Conservation (phyloP, 2,113 vertebrate species). For the Prietella phreatophila region DNA sequence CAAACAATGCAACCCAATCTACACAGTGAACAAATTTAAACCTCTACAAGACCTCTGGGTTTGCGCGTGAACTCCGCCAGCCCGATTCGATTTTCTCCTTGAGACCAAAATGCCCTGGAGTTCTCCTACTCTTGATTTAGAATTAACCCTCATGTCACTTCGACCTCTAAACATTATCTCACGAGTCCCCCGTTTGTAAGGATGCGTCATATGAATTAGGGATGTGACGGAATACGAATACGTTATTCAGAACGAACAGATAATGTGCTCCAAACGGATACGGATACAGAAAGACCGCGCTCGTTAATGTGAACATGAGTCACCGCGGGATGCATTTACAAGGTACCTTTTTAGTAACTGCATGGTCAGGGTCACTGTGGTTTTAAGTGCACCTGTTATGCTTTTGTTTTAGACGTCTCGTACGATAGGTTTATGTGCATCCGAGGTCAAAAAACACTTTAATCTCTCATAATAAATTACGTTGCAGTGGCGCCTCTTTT, state of each 20-base stretch:
- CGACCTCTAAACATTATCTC: neutral
- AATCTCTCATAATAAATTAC: too few relatives aligned
- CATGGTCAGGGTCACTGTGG: neutral
- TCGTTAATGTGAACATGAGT: neutral
- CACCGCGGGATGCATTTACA: neutral
- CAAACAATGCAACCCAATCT: conserved; percentile 20
- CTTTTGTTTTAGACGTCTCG: too few relatives aligned
- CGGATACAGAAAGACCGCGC: neutral
- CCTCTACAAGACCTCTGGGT: conserved; percentile 14
- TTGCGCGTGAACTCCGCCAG: neutral
- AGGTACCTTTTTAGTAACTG: neutral
- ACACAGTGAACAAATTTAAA: conserved; percentile 21
- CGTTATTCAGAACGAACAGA: neutral
- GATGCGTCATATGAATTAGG: neutral
- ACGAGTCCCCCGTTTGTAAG: neutral
- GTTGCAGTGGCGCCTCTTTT: too few relatives aligned
- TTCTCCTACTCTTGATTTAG: neutral
- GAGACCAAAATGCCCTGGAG: neutral
- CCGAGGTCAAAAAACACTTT: too few relatives aligned
- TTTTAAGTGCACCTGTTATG: neutral
- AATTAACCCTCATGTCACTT: neutral
- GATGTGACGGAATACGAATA: neutral
- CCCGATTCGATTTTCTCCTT: neutral
- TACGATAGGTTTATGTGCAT: too few relatives aligned
- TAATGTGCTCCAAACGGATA: neutral